These are phyloP conservation scores for Hydraecia micacea DNA, from an alignment of 2,888 invertebrate genomes.

Conservation along the genomic window DNA sequence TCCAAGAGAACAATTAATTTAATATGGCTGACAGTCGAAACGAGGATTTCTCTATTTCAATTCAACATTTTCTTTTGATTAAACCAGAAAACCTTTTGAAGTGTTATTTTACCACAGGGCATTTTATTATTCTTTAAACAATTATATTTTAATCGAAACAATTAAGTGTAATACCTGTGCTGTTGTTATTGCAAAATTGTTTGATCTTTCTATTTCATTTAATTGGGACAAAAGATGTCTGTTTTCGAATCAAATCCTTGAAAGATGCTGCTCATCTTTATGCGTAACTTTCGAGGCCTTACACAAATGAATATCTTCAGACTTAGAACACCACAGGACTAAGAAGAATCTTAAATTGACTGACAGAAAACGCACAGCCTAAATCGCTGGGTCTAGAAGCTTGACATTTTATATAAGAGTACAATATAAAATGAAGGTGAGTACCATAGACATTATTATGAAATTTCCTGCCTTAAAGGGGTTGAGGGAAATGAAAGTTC, in stretches of 20 bases:
- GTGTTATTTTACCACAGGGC: neutral
- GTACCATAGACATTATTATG: neutral
- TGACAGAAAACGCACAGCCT: neutral
- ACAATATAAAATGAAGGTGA: neutral
- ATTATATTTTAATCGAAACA: neutral
- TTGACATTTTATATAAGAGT: neutral
- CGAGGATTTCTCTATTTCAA: neutral
- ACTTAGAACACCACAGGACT: neutral
- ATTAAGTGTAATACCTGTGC: neutral
- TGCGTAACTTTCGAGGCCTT: neutral
- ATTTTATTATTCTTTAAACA: conserved; percentile 6
- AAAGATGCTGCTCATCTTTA: neutral
- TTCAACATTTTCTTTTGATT: conserved; percentile 17
- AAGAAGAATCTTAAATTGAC: neutral
- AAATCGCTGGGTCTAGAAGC: neutral
- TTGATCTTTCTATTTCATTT: neutral
- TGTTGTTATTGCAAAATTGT: neutral
- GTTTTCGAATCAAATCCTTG: neutral
- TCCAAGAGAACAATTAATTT: neutral
- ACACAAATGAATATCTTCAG: neutral
- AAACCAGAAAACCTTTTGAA: neutral
- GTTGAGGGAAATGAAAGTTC: neutral
- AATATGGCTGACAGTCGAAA: neutral
- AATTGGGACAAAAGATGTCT: neutral
- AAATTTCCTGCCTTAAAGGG: neutral